Conservation (phyloP, 1,140 invertebrate genomes). For the Dendroctonus valens region DNA sequence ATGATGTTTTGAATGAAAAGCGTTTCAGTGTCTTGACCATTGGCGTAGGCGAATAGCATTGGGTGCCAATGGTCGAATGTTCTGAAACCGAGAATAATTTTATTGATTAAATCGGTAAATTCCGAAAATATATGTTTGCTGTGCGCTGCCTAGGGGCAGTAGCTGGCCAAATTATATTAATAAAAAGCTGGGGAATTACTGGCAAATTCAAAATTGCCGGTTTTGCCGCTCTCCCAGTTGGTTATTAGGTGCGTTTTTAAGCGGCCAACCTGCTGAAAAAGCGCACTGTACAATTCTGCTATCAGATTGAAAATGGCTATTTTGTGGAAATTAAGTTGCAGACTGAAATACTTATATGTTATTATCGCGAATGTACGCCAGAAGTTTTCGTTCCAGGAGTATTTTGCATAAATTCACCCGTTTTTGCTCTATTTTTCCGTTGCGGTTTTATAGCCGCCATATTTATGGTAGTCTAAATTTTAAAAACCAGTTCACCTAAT, state of each 20-base stretch:
- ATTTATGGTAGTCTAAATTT: too few species aligned
- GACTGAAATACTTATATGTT: conserved; percentile 43
- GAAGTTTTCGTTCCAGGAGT: conserved; percentile 34
- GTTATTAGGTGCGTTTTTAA: conserved; percentile 43
- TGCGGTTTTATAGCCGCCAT: too few species aligned
- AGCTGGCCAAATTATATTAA: conserved; percentile 50
- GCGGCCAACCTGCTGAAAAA: conserved; percentile 36
- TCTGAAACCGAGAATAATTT: conserved; percentile 12
- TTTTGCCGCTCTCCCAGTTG: conserved; percentile 34
- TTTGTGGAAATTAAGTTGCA: conserved; percentile 49
- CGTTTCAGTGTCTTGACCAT: too few species aligned
- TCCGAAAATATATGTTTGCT: conserved; percentile 36
- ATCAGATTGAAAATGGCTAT: conserved; percentile 51
- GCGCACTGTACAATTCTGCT: conserved; percentile 44
- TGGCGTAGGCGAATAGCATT: background rate
- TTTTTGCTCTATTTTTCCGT: background rate
- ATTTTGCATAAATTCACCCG: conserved; percentile 4
- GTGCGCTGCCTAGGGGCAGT: conserved; percentile 38
- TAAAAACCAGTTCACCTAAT: too few species aligned
- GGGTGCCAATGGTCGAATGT: background rate
- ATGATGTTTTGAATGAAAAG: too few species aligned
- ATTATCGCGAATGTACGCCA: conserved; percentile 42
- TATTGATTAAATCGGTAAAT: conserved; percentile 39
- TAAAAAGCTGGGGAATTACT: conserved; percentile 44
- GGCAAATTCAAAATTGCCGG: conserved; percentile 50